Evolutionary conservation across 2,797 vertebrate species (phyloP), one percentile per base, ranked within the genome.

Genomic region (Parauchenoglanis ngamensis): DNA sequence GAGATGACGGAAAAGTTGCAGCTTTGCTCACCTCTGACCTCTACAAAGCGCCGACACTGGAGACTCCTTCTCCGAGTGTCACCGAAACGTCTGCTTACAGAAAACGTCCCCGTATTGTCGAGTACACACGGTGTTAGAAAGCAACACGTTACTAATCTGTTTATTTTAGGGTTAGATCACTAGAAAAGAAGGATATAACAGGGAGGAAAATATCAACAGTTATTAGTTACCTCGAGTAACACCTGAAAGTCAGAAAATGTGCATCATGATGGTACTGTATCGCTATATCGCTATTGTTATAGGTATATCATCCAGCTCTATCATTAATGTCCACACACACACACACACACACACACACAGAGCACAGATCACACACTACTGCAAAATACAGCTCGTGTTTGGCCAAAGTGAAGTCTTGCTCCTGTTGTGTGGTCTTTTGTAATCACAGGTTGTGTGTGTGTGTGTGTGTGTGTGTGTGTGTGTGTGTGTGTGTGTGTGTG

Each of bases 331-430:
- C 10, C 44, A 13, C 49, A 77, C 75, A 54, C 75, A 77, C 49
- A 78, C 75, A 77, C 75, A 77, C 75, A 78, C 76, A 57, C 76
- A 78, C 28, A 57, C 76, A 57, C 52, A 56, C n/a, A 76, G n/a
- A n/a, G n/a, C n/a, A n/a, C n/a, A n/a, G n/a, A n/a, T n/a, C n/a
- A 44, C 68, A 72, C 40, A 49, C 13, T n/a, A 19, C 15, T 56
- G 8, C 56, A 57, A 57, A 79, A 40, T 35, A 40, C 17, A 57
- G 77, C 77, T 59, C 28, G 35, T 11, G 8, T 23, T 35, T 12
- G 31, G 28, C 19, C 76, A 57, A 57, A 28, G 21, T 19, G 8
- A 52, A 77, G 25, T 2, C 46, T 46, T 7, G 44, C 73, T 52
- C 28, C 40, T 59, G 28, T 23, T 79, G 77, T 59, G 54, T 79